A percentile compares a stretch with the other conserved stretches of the same genome.
Conservation (phyloP, 2,797 vertebrate genomes). For the Xiphophorus birchmanni region DNA sequence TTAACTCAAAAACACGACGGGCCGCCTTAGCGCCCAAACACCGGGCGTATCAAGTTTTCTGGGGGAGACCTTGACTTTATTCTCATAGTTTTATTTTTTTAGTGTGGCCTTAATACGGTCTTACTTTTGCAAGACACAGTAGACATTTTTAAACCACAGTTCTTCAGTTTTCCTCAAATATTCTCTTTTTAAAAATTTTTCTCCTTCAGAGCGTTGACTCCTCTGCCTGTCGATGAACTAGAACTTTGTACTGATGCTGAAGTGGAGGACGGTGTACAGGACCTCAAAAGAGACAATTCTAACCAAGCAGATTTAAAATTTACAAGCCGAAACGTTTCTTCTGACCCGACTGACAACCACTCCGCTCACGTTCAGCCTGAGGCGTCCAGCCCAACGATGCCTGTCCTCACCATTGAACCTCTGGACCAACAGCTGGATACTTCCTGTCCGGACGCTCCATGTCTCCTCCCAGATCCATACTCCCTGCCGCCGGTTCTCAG, state of each 20-base stretch:
- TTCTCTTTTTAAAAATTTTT: neutral
- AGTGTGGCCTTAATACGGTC: neutral
- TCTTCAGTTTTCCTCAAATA: neutral
- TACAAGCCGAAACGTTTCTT: conserved; percentile 14
- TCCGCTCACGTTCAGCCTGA: conserved; percentile 7
- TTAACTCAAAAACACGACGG: no score
- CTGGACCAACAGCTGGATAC: conserved; percentile 12
- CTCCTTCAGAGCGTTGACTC: conserved; percentile 31
- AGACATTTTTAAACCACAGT: neutral
- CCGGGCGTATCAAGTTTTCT: no score
- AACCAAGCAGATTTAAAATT: conserved; percentile 1
- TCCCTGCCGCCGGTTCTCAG: conserved; percentile 69
- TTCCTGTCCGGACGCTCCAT: neutral
- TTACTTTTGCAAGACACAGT: neutral
- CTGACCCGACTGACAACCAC: conserved; percentile 11
- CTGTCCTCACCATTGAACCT: conserved; percentile 38
- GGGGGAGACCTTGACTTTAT: neutral
- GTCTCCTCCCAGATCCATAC: conserved; percentile 48
- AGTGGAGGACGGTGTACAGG: conserved; percentile 53
- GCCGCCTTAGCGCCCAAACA: no score
- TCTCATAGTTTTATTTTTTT: neutral
- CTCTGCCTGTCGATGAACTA: conserved; percentile 55
- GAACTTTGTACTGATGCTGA: conserved; percentile 64
- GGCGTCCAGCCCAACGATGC: conserved; percentile 34
- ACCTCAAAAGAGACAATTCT: conserved; percentile 47